Conservation (phyloP, 2,888 invertebrate genomes). For the Erynnis tages region DNA sequence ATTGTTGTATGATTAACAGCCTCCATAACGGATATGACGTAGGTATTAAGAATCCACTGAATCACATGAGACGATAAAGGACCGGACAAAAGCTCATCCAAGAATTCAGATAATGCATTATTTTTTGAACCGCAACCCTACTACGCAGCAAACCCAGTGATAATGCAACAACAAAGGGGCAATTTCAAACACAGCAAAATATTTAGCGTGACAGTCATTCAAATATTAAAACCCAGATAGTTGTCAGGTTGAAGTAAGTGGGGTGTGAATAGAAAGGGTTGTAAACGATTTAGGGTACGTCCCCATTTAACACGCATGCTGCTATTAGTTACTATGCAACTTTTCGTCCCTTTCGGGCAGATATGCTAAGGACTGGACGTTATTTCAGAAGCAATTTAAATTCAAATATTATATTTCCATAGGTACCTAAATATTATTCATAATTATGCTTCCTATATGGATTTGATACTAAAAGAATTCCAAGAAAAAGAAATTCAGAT, state of each 20-base stretch:
- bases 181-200: conserved; percentile 17
- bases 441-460: not conserved
- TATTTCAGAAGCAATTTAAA: too few species aligned
- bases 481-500: too few species aligned
- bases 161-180: conserved; percentile 16
- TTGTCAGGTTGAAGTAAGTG: conserved; percentile 49
- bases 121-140: not conserved
- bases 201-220: conserved; percentile 13
- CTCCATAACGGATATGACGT: too few species aligned
- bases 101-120: not conserved
- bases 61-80: too few species aligned
- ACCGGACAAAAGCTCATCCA: too few species aligned
- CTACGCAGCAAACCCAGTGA: not conserved
- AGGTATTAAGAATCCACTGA: too few species aligned
- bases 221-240: conserved; percentile 13
- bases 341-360: conserved; percentile 8
- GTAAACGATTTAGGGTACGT: conserved; percentile 60
- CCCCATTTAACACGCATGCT: conserved; percentile 43
- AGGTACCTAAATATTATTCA: too few species aligned
- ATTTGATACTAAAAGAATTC: too few species aligned
- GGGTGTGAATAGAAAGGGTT: conserved; percentile 72
- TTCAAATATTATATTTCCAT: too few species aligned
- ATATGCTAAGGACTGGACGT: too few species aligned
- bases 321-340: conserved; percentile 31
- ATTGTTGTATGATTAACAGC: too few species aligned